Conservation (phyloP, 2,113 vertebrate species). For the Melospiza melodia region DNA sequence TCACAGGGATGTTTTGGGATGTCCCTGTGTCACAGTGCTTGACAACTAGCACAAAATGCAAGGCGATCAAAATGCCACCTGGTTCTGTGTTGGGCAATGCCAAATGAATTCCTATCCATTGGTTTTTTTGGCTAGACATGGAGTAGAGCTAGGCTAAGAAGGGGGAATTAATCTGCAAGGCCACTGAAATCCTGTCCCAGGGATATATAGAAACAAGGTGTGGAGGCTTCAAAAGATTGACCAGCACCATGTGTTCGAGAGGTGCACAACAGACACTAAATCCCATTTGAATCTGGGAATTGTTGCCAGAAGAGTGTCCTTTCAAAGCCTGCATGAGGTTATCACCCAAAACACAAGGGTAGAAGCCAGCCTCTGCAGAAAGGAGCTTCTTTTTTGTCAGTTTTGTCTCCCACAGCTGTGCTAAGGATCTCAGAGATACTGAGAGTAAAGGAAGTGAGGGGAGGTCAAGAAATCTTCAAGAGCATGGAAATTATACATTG, state of each 20-base stretch:
- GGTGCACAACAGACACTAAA: not conserved
- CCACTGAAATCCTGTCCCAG: not conserved
- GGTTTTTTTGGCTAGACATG: not conserved
- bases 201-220: not conserved
- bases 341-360: not conserved
- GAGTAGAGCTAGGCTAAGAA: not conserved
- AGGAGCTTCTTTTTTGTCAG: not conserved
- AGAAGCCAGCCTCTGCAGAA: not conserved
- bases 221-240: not conserved
- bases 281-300: not conserved
- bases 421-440: not conserved
- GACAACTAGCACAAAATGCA: not conserved
- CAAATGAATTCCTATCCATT: not conserved
- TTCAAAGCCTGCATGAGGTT: not conserved
- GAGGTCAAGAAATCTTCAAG: not conserved
- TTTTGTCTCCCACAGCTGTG: not conserved
- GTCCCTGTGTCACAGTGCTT: not conserved
- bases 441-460: not conserved
- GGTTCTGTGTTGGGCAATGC: not conserved
- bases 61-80: not conserved
- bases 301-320: not conserved
- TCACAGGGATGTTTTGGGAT: not conserved
- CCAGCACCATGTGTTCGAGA: not conserved
- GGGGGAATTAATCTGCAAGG: not conserved
- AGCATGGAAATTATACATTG: not conserved